Evolutionary conservation across 2,888 invertebrate genomes (phyloP).

Genomic region (Microctonus aethiopoides): DNA sequence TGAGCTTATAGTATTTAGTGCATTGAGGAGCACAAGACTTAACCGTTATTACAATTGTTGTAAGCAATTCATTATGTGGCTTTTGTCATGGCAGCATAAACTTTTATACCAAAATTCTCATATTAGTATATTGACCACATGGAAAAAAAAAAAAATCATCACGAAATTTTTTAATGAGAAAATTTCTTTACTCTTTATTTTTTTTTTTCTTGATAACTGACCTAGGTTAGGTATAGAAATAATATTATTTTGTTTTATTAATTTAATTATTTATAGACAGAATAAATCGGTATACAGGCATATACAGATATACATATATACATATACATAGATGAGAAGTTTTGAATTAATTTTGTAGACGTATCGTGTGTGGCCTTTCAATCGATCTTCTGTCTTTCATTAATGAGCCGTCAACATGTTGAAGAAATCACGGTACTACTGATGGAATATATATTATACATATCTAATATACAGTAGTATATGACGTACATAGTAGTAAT

Average conservation of each 20-base stretch:
- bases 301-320: too few relatives aligned
- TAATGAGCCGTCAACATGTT: constrained; percentile 41
- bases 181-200: constrained; percentile 50
- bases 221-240: constrained; percentile 55
- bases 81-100: not conserved
- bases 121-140: not conserved
- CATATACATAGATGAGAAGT: not conserved
- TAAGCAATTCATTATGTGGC: constrained; percentile 15
- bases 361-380: not conserved
- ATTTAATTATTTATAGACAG: not conserved
- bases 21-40: not conserved
- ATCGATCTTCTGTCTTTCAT: constrained; percentile 36
- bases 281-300: too few relatives aligned
- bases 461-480: constrained; percentile 14
- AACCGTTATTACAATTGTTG: constrained; percentile 19
- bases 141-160: not conserved
- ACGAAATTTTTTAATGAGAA: constrained; percentile 47
- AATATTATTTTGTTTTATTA: not conserved
- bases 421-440: constrained; percentile 20
- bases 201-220: constrained; percentile 58
- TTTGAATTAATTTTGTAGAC: constrained; percentile 10
- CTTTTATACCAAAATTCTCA: too few relatives aligned
- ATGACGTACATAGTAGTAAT: not conserved
- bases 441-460: constrained; percentile 18
- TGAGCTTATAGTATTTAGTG: not conserved